Percentiles rank a stretch among this genome's conserved stretches.
These are phyloP conservation scores for Poecilia picta DNA, from an alignment of 2,797 vertebrate species.

Conservation along the genomic window DNA sequence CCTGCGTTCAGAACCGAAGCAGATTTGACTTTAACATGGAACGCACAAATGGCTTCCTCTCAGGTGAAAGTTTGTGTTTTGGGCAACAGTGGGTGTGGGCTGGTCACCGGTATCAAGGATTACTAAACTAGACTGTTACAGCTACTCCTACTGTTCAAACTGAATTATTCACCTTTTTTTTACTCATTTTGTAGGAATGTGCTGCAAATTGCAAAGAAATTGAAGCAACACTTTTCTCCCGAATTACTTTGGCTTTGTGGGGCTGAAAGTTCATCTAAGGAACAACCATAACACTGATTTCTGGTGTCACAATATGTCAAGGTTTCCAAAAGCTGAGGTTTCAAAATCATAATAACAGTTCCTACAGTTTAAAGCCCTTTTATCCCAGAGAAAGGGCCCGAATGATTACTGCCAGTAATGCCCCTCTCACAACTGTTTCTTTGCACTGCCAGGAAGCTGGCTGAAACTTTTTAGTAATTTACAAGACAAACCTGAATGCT, in stretches of 20 bases:
- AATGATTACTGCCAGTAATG: background rate
- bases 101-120: background rate
- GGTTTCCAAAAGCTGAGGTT: background rate
- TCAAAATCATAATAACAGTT: background rate
- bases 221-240: background rate
- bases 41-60: constrained; percentile 41
- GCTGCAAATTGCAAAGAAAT: background rate
- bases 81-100: background rate
- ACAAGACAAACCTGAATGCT: background rate
- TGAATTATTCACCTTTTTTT: background rate
- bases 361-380: background rate
- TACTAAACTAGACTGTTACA: background rate
- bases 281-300: background rate
- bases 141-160: background rate
- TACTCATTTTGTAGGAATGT: background rate
- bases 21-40: constrained; percentile 58
- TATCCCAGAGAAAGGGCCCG: background rate
- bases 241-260: background rate
- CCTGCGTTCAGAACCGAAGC: constrained; percentile 52
- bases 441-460: background rate
- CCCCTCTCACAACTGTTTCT: background rate
- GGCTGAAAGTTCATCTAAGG: background rate
- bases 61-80: constrained; percentile 37
- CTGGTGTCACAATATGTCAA: background rate
- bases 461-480: background rate